Conservation (phyloP, 2,113 vertebrate genomes). For the Athene noctua region DNA sequence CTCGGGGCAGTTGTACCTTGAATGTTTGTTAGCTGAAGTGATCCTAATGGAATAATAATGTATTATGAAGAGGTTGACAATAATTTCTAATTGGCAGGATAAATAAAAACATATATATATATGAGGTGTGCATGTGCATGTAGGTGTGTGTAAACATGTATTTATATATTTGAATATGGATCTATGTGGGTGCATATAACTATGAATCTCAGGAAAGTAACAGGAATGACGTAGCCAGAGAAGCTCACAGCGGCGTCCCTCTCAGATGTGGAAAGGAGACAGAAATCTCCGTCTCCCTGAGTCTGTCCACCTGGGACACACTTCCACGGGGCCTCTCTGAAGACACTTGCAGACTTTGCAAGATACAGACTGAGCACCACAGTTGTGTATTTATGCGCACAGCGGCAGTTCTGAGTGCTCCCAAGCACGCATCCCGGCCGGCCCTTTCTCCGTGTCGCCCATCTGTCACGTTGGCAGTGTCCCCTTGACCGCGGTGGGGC, state of each 20-base stretch:
- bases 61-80: background rate
- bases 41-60: background rate
- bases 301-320: background rate
- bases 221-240: background rate
- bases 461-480: background rate
- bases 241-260: background rate
- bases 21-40: background rate
- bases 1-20: background rate
- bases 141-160: background rate
- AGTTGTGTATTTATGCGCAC: background rate
- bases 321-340: background rate
- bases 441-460: rapidly evolving
- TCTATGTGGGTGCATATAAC: rapidly evolving
- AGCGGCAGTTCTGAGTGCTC: background rate
- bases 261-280: background rate
- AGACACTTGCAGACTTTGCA: background rate
- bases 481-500: background rate
- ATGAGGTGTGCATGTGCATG: background rate
- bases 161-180: too few species aligned
- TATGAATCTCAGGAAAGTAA: background rate
- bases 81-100: background rate
- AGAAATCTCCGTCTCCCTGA: background rate
- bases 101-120: background rate
- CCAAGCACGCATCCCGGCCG: background rate
- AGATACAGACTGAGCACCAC: background rate